phyloP scores from a whole-genome alignment of 2,797 vertebrate genomes.

The Myotis pilosus region DNA sequence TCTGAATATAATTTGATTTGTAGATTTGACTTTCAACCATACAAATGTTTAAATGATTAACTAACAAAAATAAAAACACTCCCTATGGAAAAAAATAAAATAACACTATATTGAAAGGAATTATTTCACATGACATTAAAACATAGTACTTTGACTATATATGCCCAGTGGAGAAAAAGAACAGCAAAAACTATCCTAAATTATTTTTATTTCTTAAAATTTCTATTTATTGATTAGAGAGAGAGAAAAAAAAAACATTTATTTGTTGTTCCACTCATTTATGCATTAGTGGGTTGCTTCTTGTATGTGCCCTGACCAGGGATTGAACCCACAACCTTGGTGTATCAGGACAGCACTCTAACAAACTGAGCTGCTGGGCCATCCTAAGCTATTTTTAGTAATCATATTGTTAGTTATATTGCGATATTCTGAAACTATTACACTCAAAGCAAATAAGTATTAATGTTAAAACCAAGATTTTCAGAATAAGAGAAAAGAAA shows the following conservation, averaged over 20 bases:
- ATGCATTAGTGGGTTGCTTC: not conserved
- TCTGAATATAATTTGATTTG: constrained; percentile 20
- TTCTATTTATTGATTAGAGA: not conserved
- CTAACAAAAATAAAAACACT: not conserved
- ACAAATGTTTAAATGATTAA: constrained; percentile 9
- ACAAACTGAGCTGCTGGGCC: not conserved
- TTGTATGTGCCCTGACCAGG: not conserved
- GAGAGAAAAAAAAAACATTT: not conserved
- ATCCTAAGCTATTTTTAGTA: not conserved
- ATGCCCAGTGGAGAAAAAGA: not conserved
- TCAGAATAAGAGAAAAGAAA: constrained; percentile 35
- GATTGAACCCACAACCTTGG: not conserved
- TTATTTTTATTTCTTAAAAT: not conserved
- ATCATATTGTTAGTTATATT: not conserved
- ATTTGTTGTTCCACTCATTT: not conserved
- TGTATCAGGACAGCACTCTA: not conserved
- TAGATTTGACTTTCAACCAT: constrained; percentile 33
- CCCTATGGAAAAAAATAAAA: not conserved
- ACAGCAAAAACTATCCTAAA: not conserved
- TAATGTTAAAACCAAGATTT: not conserved
- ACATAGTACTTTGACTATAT: not conserved
- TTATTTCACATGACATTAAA: constrained; percentile 1
- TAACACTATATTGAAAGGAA: not conserved
- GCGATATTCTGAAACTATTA: not conserved
- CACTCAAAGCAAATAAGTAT: constrained; percentile 5